These are phyloP conservation scores for Plusia festucae DNA, from an alignment of 2,888 invertebrate genomes.

Conservation along the genomic window DNA sequence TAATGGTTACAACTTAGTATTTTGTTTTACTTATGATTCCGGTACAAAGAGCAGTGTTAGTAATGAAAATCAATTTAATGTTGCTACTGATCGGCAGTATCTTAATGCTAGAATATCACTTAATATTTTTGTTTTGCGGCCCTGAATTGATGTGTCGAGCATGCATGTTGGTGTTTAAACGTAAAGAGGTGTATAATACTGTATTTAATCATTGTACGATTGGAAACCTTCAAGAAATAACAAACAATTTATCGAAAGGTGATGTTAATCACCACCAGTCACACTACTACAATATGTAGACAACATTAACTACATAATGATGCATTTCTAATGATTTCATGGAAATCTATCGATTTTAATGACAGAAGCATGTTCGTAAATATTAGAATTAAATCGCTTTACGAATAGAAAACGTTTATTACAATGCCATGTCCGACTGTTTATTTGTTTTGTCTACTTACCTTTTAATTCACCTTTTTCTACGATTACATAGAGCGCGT, in stretches of 20 bases:
- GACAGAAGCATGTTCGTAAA: not conserved
- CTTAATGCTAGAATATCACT: slow-evolving; percentile 27
- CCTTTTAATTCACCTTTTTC: slow-evolving; percentile 96
- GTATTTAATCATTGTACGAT: not conserved
- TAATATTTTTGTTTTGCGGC: slow-evolving; percentile 51
- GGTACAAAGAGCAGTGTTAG: not conserved
- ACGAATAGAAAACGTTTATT: slow-evolving; percentile 13
- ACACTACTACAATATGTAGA: slow-evolving; percentile 1
- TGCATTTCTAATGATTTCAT: slow-evolving; percentile 3
- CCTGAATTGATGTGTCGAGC: slow-evolving; percentile 37
- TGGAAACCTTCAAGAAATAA: not conserved
- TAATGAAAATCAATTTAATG: slow-evolving; percentile 27
- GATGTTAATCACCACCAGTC: slow-evolving; percentile 1
- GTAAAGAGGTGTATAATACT: not conserved
- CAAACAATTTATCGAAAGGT: slow-evolving; percentile 1
- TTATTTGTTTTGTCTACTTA: no score
- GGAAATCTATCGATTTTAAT: not conserved
- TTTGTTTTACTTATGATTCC: no score
- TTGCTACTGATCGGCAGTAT: slow-evolving; percentile 30
- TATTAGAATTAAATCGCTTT: slow-evolving; percentile 5
- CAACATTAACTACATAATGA: not conserved
- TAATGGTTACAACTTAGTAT: no score
- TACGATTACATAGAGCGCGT: slow-evolving; percentile 96
- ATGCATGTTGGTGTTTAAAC: slow-evolving; percentile 20
- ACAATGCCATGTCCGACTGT: not conserved